phyloP scores from a whole-genome alignment of 1,140 invertebrate genomes.

The Conopomorpha cramerella region DNA sequence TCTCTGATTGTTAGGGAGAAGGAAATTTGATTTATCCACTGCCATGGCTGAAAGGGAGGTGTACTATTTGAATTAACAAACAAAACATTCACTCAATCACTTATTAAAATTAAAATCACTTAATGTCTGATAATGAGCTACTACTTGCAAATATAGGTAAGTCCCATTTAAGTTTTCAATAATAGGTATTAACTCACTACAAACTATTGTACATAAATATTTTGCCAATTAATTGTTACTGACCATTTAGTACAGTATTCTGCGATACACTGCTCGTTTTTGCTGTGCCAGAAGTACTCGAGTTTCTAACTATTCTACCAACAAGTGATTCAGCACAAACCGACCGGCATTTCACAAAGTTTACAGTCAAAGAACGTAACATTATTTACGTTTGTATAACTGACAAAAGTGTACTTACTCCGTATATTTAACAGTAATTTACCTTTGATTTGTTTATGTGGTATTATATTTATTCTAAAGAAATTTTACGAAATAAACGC shows the following conservation, averaged over 20 bases:
- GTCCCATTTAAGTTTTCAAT: neutral
- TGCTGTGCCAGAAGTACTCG: slow-evolving; percentile 14
- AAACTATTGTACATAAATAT: neutral
- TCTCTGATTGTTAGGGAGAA: slow-evolving; percentile 83
- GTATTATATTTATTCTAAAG: neutral
- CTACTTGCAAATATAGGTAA: neutral
- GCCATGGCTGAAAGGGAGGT: slow-evolving; percentile 36
- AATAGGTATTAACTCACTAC: neutral
- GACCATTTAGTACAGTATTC: slow-evolving; percentile 38
- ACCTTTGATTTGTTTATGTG: neutral
- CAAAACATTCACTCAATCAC: slow-evolving; percentile 4
- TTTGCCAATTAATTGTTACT: slow-evolving; percentile 15
- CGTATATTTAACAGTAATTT: too few relatives aligned
- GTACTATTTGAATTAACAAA: neutral
- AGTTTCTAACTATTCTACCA: slow-evolving; percentile 22
- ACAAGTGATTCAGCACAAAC: slow-evolving; percentile 43
- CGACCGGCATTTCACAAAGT: slow-evolving; percentile 41
- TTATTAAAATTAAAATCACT: slow-evolving; percentile 4
- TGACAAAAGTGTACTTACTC: slow-evolving; percentile 5
- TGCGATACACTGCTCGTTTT: slow-evolving; percentile 15
- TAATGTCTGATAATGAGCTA: neutral
- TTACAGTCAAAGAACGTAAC: slow-evolving; percentile 42
- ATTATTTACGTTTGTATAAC: too few relatives aligned
- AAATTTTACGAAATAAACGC: neutral
- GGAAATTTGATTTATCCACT: slow-evolving; percentile 61